phyloP scores from a whole-genome alignment of 1,140 invertebrate species.

The Magallana angulata region DNA sequence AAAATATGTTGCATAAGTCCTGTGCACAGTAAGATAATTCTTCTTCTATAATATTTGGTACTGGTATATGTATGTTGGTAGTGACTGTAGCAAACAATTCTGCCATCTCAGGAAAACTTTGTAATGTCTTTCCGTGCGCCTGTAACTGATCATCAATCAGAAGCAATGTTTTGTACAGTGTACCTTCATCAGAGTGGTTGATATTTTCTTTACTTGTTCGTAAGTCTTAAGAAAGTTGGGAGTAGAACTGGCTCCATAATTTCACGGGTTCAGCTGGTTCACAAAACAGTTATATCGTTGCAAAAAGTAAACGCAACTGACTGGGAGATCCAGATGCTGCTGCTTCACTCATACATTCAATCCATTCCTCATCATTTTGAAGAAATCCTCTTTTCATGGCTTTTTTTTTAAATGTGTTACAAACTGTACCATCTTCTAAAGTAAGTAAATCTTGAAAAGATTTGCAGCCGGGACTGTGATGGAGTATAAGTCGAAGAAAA shows the following conservation, averaged over 20 bases:
- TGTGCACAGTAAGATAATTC: neutral
- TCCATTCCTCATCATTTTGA: slow-evolving; percentile 39
- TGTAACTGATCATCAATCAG: neutral
- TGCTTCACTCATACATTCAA: slow-evolving; percentile 33
- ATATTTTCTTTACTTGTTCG: neutral
- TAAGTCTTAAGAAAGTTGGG: neutral
- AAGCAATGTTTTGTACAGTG: neutral
- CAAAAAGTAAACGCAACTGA: slow-evolving; percentile 29
- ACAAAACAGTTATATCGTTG: slow-evolving; percentile 7
- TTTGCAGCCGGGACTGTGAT: neutral
- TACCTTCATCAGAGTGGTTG: neutral
- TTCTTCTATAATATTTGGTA: neutral
- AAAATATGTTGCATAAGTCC: neutral
- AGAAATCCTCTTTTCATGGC: slow-evolving; percentile 34
- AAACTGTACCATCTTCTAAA: slow-evolving; percentile 34
- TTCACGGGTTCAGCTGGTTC: neutral
- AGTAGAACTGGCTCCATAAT: slow-evolving; percentile 8
- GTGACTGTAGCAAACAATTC: neutral
- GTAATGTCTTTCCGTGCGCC: neutral
- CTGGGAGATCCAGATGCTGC: neutral
- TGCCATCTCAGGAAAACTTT: neutral
- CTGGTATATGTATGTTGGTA: neutral
- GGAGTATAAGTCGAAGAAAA: slow-evolving; percentile 41
- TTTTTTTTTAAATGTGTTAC: neutral
- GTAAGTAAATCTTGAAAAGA: slow-evolving; percentile 44